phyloP scores from a whole-genome alignment of 2,888 invertebrate genomes.

The Hydraecia micacea region DNA sequence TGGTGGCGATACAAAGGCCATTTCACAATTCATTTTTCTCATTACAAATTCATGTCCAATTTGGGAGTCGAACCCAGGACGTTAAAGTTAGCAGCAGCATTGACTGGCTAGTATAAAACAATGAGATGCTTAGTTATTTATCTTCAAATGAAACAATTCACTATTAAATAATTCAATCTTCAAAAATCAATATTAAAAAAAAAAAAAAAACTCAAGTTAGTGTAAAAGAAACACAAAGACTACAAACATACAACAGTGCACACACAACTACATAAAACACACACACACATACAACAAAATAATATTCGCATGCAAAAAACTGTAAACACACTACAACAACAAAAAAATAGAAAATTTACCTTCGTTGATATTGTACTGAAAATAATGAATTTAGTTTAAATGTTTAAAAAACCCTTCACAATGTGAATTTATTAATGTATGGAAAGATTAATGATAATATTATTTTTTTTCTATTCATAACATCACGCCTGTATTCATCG shows the following conservation, averaged over 20 bases:
- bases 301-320: slow-evolving; percentile 57
- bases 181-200: neutral
- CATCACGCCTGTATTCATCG: neutral
- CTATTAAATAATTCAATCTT: neutral
- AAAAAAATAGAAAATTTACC: slow-evolving; percentile 52
- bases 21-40: too few species aligned
- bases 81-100: neutral
- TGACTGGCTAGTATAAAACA: neutral
- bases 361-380: slow-evolving; percentile 43
- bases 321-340: slow-evolving; percentile 39
- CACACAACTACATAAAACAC: slow-evolving; percentile 60
- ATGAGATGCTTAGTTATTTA: neutral
- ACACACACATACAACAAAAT: slow-evolving; percentile 52
- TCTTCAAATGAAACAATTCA: neutral
- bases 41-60: neutral
- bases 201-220: slow-evolving; percentile 26
- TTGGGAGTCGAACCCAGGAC: neutral
- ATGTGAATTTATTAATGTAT: neutral
- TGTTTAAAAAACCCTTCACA: neutral
- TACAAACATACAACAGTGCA: slow-evolving; percentile 51
- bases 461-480: neutral
- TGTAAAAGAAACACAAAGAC: slow-evolving; percentile 37
- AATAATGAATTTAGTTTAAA: slow-evolving; percentile 34
- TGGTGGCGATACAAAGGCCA: neutral
- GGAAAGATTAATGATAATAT: neutral